These are phyloP conservation scores for Xestia ashworthii DNA, from an alignment of 2,888 invertebrate species.

Conservation along the genomic window DNA sequence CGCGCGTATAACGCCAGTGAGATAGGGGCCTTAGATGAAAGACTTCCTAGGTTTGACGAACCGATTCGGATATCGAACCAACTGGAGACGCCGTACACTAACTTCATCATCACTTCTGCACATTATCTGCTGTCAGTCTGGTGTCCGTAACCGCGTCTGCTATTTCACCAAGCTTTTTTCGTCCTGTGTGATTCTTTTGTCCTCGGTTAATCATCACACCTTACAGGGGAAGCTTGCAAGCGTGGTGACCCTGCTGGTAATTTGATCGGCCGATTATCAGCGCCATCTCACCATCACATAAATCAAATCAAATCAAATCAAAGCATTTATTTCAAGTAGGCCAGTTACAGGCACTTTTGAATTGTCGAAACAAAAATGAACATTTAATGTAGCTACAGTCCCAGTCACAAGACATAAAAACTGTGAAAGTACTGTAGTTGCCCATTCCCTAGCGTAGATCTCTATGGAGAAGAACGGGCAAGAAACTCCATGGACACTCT, in stretches of 20 bases:
- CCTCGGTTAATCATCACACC: constrained; percentile 62
- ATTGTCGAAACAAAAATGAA: too few species aligned
- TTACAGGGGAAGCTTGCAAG: constrained; percentile 55
- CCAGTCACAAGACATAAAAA: too few species aligned
- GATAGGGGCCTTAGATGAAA: neutral
- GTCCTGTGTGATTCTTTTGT: constrained; percentile 27
- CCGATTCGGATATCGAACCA: neutral
- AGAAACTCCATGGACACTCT: too few species aligned
- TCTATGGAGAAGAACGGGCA: too few species aligned
- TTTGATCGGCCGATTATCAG: constrained; percentile 83
- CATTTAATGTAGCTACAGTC: too few species aligned
- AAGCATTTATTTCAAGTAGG: too few species aligned
- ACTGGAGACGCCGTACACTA: neutral
- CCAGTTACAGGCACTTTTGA: too few species aligned
- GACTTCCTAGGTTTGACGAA: neutral
- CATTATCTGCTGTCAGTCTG: neutral
- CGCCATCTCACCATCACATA: constrained; percentile 75
- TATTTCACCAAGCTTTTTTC: neutral
- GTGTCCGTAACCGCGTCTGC: neutral
- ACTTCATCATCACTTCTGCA: neutral
- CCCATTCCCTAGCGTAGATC: too few species aligned
- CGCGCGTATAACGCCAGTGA: too few species aligned
- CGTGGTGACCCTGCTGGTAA: constrained; percentile 74
- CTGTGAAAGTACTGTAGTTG: too few species aligned
- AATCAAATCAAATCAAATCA: too few species aligned